Evolutionary conservation across 2,113 vertebrate species (phyloP).

Genomic region (Paramisgurnus dabryanus): DNA sequence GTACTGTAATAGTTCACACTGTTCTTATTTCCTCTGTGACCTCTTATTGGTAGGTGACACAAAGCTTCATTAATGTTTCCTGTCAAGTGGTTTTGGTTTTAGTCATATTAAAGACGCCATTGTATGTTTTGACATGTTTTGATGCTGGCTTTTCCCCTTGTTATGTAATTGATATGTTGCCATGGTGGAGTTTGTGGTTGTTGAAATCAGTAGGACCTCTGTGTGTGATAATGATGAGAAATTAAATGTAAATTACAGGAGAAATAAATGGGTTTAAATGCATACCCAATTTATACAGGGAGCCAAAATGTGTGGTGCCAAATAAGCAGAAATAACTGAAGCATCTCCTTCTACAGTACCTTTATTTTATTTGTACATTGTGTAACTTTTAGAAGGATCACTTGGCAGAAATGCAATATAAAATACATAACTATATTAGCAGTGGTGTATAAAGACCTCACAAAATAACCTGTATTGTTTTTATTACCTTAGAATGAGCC

Average conservation of each 20-base stretch:
- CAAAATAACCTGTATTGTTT: too few species aligned
- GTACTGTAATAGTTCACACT: constrained; percentile 34
- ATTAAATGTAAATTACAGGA: neutral
- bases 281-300: neutral
- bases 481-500: too few species aligned
- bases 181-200: neutral
- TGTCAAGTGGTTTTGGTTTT: constrained; percentile 28
- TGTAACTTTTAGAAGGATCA: too few species aligned
- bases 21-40: constrained; percentile 50
- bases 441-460: too few species aligned
- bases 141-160: neutral
- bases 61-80: constrained; percentile 40
- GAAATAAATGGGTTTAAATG: neutral
- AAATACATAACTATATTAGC: too few species aligned
- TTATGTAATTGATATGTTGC: neutral
- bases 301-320: neutral
- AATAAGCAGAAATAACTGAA: neutral
- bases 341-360: constrained; percentile 10
- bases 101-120: constrained; percentile 5
- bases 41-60: constrained; percentile 43
- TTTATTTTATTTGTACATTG: neutral
- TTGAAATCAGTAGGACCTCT: neutral
- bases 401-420: too few species aligned
- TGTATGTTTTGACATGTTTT: constrained; percentile 23
- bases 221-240: neutral